A percentile compares a stretch with the other conserved stretches of the same genome.
phyloP scores from a whole-genome alignment of 1,140 invertebrate species.

The Platyura marginata region DNA sequence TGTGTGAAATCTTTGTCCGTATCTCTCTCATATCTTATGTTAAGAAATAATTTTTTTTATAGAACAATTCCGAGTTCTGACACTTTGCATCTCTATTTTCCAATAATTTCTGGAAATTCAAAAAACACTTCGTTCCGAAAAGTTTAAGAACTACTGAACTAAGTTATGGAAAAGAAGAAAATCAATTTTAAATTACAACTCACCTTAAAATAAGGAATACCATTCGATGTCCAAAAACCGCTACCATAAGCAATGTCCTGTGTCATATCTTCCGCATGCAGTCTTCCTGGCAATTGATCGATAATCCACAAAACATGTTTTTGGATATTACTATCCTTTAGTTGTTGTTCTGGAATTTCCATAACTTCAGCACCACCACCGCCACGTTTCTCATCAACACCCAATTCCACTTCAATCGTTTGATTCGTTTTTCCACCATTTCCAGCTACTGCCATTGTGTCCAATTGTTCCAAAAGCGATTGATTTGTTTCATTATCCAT shows the following conservation, averaged over 20 bases:
- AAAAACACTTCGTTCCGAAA: too few species aligned
- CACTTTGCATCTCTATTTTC: too few species aligned
- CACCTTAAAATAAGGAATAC: conserved; percentile 54
- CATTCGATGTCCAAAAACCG: conserved; percentile 62
- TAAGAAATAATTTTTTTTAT: too few species aligned
- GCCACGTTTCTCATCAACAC: conserved; percentile 32
- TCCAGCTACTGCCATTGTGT: conserved; percentile 5
- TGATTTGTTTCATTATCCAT: too few species aligned
- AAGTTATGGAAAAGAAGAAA: too few species aligned
- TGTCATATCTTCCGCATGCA: conserved; percentile 47
- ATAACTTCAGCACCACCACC: too few species aligned
- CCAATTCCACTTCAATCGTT: conserved; percentile 14
- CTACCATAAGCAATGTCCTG: conserved; percentile 32
- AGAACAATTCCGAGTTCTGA: too few species aligned
- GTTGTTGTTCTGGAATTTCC: conserved; percentile 17
- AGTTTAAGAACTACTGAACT: too few species aligned
- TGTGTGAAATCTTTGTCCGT: neutral
- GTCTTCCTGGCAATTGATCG: conserved; percentile 63
- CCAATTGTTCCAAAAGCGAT: conserved; percentile 12
- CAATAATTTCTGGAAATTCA: too few species aligned
- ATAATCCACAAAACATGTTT: conserved; percentile 52
- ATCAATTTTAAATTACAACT: too few species aligned
- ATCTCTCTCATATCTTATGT: too few species aligned
- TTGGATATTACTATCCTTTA: conserved; percentile 19
- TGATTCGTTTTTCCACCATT: conserved; percentile 5